A percentile compares a stretch with the other conserved stretches of the same genome.
These are phyloP conservation scores for Crioceris asparagi DNA, from an alignment of 2,888 invertebrate species.

Conservation along the genomic window DNA sequence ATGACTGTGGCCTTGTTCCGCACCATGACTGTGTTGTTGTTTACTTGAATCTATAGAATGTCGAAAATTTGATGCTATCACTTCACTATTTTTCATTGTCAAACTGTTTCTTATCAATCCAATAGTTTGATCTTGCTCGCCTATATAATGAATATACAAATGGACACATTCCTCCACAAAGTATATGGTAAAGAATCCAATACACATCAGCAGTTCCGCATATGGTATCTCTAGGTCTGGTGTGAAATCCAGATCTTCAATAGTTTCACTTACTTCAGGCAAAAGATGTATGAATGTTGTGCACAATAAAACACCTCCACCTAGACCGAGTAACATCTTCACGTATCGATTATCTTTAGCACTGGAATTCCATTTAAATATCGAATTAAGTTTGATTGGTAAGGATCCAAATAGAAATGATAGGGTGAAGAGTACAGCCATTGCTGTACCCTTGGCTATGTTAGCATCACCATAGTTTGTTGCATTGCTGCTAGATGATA, in stretches of 20 bases:
- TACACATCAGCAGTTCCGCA: conserved; percentile 61
- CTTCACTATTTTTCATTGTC: background rate
- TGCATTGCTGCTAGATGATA: too few relatives aligned
- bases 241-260: conserved; percentile 48
- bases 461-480: conserved; percentile 8
- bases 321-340: conserved; percentile 59
- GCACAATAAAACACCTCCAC: conserved; percentile 72
- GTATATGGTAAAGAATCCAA: conserved; percentile 67
- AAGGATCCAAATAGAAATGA: conserved; percentile 65
- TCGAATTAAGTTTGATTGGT: conserved; percentile 59
- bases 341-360: conserved; percentile 43
- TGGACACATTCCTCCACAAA: conserved; percentile 73
- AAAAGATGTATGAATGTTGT: conserved; percentile 74
- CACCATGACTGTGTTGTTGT: conserved; percentile 13
- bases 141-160: conserved; percentile 53
- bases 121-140: too few relatives aligned
- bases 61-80: conserved; percentile 2
- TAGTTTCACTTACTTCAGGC: conserved; percentile 65
- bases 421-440: conserved; percentile 63
- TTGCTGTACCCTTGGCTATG: conserved; percentile 66
- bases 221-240: conserved; percentile 49
- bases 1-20: conserved; percentile 27
- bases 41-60: background rate
- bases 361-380: conserved; percentile 42
- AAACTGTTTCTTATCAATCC: background rate